Conservation (phyloP, 1,140 invertebrate genomes). For the Goniozus legneri region DNA sequence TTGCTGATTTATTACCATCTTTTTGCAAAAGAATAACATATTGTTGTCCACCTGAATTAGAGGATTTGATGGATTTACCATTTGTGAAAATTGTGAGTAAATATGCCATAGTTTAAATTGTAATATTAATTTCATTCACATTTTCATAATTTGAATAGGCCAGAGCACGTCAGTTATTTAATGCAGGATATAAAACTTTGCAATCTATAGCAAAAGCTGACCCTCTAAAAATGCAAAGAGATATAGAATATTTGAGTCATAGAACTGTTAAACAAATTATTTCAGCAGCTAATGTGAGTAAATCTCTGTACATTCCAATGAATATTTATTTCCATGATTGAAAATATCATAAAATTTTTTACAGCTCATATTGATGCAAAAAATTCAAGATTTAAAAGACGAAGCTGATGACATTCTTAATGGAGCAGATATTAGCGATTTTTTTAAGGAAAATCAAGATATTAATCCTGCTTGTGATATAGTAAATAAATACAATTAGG, state of each 20-base stretch:
- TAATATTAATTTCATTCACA: conserved; percentile 7
- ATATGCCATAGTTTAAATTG: background rate
- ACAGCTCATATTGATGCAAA: conserved; percentile 74
- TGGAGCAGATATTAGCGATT: conserved; percentile 43
- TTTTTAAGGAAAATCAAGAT: conserved; percentile 3
- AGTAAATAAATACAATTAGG: no score
- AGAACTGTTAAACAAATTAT: conserved; percentile 74
- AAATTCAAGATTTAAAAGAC: conserved; percentile 74
- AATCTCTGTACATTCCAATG: no score
- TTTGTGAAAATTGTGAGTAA: conserved; percentile 72
- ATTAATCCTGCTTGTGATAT: no score
- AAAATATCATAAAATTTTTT: conserved; percentile 33
- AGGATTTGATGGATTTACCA: conserved; percentile 80
- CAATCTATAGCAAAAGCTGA: conserved; percentile 71
- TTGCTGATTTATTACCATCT: conserved; percentile 66
- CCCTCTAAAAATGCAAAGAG: conserved; percentile 60
- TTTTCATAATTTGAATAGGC: conserved; percentile 57
- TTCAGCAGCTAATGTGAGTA: conserved; percentile 74
- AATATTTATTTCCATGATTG: conserved; percentile 4
- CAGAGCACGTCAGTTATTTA: conserved; percentile 77
- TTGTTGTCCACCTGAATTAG: conserved; percentile 69
- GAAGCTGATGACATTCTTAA: conserved; percentile 72
- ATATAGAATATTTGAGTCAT: conserved; percentile 68
- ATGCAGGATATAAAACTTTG: conserved; percentile 76
- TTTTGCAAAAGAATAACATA: conserved; percentile 70